phyloP scores from a whole-genome alignment of 2,888 invertebrate genomes.

The Ochropleura leucogaster region DNA sequence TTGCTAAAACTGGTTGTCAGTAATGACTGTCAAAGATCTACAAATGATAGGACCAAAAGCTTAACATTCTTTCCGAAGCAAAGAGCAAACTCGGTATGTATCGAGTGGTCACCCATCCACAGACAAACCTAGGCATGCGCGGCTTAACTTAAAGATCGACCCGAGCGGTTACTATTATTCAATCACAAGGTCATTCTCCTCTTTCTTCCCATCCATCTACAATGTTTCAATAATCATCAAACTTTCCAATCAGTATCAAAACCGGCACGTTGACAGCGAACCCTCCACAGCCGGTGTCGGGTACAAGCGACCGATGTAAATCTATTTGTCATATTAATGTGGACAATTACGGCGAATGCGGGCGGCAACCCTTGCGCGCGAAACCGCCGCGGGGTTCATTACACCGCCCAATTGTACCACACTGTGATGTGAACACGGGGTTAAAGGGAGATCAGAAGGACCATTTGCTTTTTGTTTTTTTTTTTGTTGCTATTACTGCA shows the following conservation, averaged over 20 bases:
- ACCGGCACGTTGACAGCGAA: constrained; percentile 17
- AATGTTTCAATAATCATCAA: not conserved
- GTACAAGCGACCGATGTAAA: constrained; percentile 78
- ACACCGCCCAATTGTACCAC: constrained; percentile 71
- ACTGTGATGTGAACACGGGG: constrained; percentile 6
- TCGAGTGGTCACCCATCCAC: too few species aligned
- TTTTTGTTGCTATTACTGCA: too few species aligned
- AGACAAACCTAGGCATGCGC: too few species aligned
- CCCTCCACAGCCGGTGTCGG: constrained; percentile 33
- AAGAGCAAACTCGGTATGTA: too few species aligned
- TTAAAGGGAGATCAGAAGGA: constrained; percentile 26
- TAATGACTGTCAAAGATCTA: too few species aligned
- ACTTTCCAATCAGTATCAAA: constrained; percentile 48
- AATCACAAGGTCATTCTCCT: too few species aligned
- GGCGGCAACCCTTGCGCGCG: constrained; percentile 81
- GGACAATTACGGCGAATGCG: constrained; percentile 87
- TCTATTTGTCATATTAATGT: constrained; percentile 89
- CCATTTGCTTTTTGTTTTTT: not conserved
- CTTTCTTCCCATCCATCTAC: too few species aligned
- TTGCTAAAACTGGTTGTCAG: too few species aligned
- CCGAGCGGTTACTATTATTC: too few species aligned
- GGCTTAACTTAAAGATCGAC: too few species aligned
- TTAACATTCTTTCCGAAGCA: too few species aligned
- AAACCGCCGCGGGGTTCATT: constrained; percentile 74
- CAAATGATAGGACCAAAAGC: too few species aligned